These are phyloP conservation scores for Amazonetta brasiliensis DNA, from an alignment of 2,797 vertebrate genomes.

Conservation along the genomic window DNA sequence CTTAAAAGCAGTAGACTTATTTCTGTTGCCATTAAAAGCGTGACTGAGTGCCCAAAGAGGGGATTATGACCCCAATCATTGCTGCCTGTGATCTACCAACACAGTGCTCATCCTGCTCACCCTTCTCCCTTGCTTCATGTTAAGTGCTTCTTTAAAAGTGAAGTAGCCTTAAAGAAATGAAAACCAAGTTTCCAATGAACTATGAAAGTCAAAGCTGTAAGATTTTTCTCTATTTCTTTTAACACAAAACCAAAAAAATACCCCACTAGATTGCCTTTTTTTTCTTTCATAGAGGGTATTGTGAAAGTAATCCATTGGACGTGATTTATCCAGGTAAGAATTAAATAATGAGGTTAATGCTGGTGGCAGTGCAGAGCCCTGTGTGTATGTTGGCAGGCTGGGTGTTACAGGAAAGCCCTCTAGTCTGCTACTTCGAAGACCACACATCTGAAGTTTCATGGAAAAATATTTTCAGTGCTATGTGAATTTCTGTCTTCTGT, in stretches of 20 bases:
- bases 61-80: neutral
- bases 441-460: neutral
- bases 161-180: neutral
- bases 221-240: neutral
- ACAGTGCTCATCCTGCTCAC: neutral
- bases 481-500: neutral
- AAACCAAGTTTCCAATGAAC: neutral
- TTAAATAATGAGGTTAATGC: neutral
- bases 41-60: neutral
- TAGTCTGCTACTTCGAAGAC: neutral
- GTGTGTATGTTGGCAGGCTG: neutral
- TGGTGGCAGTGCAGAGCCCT: neutral
- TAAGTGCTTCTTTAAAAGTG: neutral
- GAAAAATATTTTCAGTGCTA: neutral
- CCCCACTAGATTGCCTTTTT: neutral
- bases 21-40: neutral
- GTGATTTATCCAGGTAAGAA: neutral
- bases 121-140: neutral
- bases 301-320: rapidly evolving
- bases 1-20: neutral
- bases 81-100: neutral
- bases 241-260: neutral
- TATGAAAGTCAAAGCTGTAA: neutral
- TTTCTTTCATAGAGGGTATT: neutral
- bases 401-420: neutral